A percentile compares a stretch with the other conserved stretches of the same genome.
Evolutionary conservation across 2,888 invertebrate species (phyloP).

Genomic region (Apomyelois bistriatella): DNA sequence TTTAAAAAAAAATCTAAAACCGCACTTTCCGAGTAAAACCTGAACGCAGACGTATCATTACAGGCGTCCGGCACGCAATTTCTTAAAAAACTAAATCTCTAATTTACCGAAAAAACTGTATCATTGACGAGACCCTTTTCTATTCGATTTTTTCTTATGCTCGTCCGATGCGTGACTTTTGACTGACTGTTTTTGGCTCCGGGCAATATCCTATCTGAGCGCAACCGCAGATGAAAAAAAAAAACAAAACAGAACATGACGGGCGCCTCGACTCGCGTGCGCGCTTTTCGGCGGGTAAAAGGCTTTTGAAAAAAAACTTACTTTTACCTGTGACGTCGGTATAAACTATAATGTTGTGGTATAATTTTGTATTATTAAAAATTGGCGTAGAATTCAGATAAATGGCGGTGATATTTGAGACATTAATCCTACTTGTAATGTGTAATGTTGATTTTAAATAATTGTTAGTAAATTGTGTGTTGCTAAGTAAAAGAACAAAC

Average conservation of each 20-base stretch:
- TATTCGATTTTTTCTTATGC: slow-evolving; percentile 43
- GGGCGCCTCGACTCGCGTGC: slow-evolving; percentile 60
- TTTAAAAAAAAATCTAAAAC: slow-evolving; percentile 20
- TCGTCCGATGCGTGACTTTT: slow-evolving; percentile 70
- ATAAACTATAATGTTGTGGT: slow-evolving; percentile 41
- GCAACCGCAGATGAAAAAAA: slow-evolving; percentile 54
- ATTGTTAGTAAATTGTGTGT: too few relatives aligned
- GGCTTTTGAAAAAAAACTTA: slow-evolving; percentile 58
- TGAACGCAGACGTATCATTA: slow-evolving; percentile 52
- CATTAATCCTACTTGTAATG: too few relatives aligned
- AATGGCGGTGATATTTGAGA: background rate
- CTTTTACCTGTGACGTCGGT: slow-evolving; percentile 64
- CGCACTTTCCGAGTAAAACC: slow-evolving; percentile 29
- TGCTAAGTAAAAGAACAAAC: too few relatives aligned
- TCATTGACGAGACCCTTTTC: slow-evolving; percentile 66
- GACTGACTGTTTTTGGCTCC: slow-evolving; percentile 74
- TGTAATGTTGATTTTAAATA: too few relatives aligned
- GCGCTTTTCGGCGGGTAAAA: slow-evolving; percentile 42
- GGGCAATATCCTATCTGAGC: slow-evolving; percentile 61
- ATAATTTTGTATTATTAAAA: slow-evolving; percentile 29
- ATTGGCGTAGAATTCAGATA: slow-evolving; percentile 23
- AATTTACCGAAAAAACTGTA: slow-evolving; percentile 77
- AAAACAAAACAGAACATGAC: slow-evolving; percentile 61
- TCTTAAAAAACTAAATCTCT: slow-evolving; percentile 67
- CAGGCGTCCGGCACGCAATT: slow-evolving; percentile 67